A percentile compares a stretch with the other conserved stretches of the same genome.
phyloP scores from a whole-genome alignment of 2,113 vertebrate species.

The Parus major region DNA sequence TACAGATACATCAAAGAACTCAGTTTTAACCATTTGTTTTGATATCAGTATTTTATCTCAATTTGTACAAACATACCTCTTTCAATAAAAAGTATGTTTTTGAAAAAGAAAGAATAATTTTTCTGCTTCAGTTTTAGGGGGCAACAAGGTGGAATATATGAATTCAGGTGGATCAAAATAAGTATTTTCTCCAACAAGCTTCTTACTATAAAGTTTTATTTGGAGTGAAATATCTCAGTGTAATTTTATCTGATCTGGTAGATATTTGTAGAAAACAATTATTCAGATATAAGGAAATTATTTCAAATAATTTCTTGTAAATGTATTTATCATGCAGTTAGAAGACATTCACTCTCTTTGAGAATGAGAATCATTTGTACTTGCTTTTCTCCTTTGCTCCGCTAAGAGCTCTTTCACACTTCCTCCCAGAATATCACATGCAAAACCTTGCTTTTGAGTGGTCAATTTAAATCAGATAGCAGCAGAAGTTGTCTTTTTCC shows the following conservation, averaged over 20 bases:
- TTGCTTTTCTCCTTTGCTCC: background rate
- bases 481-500: background rate
- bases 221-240: background rate
- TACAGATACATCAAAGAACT: background rate
- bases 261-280: background rate
- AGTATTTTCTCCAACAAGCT: background rate
- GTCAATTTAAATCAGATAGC: background rate
- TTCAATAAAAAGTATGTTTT: background rate
- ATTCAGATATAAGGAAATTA: background rate
- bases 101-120: background rate
- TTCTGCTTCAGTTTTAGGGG: background rate
- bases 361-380: background rate
- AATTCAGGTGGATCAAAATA: background rate
- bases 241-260: background rate
- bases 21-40: constrained; percentile 17
- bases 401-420: background rate
- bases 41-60: background rate
- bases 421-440: background rate
- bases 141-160: background rate
- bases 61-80: background rate
- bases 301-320: background rate
- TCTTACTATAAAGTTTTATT: background rate
- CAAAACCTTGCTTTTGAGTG: background rate
- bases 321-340: background rate
- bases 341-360: background rate